These are phyloP conservation scores for Suricata suricatta DNA, from an alignment of 2,113 vertebrate species.

Conservation along the genomic window DNA sequence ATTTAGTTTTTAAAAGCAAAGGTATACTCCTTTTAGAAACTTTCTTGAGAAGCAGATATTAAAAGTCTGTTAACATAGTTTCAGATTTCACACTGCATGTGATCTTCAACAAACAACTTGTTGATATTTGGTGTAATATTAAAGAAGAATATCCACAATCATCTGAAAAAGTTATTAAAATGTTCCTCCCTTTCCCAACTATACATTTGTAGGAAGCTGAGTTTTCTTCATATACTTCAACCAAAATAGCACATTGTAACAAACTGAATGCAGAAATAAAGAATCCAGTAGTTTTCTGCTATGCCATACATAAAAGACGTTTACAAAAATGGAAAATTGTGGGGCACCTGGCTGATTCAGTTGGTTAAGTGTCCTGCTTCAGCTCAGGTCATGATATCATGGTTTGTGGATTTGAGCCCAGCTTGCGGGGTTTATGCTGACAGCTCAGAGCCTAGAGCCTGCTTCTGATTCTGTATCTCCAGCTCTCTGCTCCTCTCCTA, in stretches of 20 bases:
- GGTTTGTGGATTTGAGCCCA: no score
- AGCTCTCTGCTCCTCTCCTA: no score
- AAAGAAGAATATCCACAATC: background rate
- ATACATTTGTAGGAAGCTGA: background rate
- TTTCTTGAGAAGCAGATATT: background rate
- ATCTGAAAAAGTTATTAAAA: background rate
- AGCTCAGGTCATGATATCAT: no score
- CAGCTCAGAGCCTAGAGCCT: no score
- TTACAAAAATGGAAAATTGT: background rate
- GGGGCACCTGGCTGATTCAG: no score
- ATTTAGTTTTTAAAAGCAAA: background rate
- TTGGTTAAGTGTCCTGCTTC: no score
- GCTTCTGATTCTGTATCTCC: no score
- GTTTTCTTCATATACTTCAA: slow-evolving; percentile 12
- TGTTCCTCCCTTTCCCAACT: background rate
- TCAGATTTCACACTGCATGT: slow-evolving; percentile 21
- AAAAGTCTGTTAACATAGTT: background rate
- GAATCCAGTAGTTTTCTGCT: background rate
- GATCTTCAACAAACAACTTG: background rate
- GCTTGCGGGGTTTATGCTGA: no score
- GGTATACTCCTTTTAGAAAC: background rate
- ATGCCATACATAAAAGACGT: background rate
- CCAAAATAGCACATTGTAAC: background rate
- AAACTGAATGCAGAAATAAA: background rate
- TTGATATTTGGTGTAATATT: background rate